Evolutionary conservation across 2,113 vertebrate species (phyloP), one percentile per base, ranked within the genome.

Genomic region (Sisor rabdophorus): DNA sequence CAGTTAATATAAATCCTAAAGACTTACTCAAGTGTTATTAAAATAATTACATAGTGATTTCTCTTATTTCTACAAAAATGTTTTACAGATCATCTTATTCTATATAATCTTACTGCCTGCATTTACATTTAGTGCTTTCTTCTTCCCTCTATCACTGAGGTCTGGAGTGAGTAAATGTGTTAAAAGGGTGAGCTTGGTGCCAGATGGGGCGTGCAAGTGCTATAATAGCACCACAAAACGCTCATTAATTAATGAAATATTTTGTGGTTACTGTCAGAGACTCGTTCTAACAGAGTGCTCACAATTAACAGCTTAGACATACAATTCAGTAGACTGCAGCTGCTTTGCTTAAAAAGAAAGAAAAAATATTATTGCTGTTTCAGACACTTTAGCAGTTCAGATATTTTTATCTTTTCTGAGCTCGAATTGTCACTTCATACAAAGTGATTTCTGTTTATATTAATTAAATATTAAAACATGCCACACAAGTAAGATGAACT

Each of bases 211-310:
- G 36, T 79, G 73, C 76, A 70, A 79, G 79, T 81, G 77, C 83
- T 83, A 81, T 81, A 83, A 79, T 79, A 86, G 71, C 79, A 77
- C 83, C 85, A 76, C 85, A 83, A 80, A 83, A 84, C 56, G 76
- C 83, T 83, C 75, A 84, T 86, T 83, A 83, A 86, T 83, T 84
- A 83, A 86, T 86, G 60, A 84, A 79, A 81, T 80, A 81, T 84
- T 81, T 75, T 84, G 81, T 71, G 83, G 85, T 84, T 80, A 77
- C 77, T 69, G 71, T 79, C 44, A 16, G 74, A 81, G 71, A 81
- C 61, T 69, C 64, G 69, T 76, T 82, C 63, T 84, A 79, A 81
- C 76, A 80, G 78, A 79, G 65, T 64, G 73, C 78, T 80, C 5
- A 40, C 26, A 81, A 63, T 76, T 36, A 56, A 68, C 53, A 47